Evolutionary conservation across 2,888 invertebrate species (phyloP).

Genomic region (Cephus pulcher): DNA sequence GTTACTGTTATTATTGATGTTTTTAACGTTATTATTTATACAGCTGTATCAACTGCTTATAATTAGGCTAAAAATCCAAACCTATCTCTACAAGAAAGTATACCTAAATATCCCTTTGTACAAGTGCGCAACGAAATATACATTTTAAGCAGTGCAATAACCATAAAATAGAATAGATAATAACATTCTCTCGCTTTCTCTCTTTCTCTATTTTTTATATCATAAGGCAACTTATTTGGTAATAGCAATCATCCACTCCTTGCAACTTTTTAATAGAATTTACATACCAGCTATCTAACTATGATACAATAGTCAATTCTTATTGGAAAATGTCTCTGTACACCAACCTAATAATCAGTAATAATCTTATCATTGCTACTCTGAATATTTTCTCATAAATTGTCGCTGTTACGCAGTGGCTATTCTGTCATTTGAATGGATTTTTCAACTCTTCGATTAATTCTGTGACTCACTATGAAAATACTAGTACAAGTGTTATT

Average conservation of each 20-base stretch:
- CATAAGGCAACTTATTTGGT: slow-evolving; percentile 18
- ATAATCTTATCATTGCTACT: slow-evolving; percentile 1
- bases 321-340: slow-evolving; percentile 1
- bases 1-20: too few relatives aligned
- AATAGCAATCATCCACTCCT: slow-evolving; percentile 14
- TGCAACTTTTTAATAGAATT: not conserved
- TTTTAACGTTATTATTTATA: too few relatives aligned
- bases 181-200: not conserved
- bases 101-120: slow-evolving; percentile 6
- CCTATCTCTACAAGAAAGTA: slow-evolving; percentile 6
- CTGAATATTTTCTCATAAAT: not conserved
- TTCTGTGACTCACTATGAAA: too few relatives aligned
- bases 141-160: slow-evolving; percentile 18
- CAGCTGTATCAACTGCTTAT: too few relatives aligned
- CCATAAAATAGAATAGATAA: slow-evolving; percentile 5
- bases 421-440: too few relatives aligned
- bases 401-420: not conserved
- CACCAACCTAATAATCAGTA: not conserved
- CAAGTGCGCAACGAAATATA: slow-evolving; percentile 23
- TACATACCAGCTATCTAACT: slow-evolving; percentile 5
- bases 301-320: not conserved
- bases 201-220: slow-evolving; percentile 6
- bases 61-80: slow-evolving; percentile 12
- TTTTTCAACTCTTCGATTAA: too few relatives aligned
- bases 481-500: too few relatives aligned